Percentiles rank a stretch among this genome's conserved stretches.
phyloP scores from a whole-genome alignment of 2,113 vertebrate species.

The Girardinichthys multiradiatus region DNA sequence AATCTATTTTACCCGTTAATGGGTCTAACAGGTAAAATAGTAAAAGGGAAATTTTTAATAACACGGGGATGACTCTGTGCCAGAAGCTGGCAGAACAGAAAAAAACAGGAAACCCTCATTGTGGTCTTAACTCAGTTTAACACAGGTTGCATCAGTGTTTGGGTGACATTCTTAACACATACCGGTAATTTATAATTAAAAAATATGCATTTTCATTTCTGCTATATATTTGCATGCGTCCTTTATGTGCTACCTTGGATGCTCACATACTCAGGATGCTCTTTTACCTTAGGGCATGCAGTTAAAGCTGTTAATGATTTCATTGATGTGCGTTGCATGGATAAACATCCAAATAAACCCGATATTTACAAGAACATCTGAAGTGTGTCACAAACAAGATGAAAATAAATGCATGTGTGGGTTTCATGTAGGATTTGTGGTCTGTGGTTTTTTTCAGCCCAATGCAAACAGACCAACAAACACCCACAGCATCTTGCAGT shows the following conservation, averaged over 20 bases:
- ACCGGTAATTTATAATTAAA: neutral
- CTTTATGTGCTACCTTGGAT: neutral
- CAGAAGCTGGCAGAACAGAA: neutral
- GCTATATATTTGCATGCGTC: neutral
- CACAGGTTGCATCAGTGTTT: neutral
- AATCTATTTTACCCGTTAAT: too few relatives aligned
- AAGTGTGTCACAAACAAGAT: conserved; percentile 27
- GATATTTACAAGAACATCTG: neutral
- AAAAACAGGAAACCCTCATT: conserved; percentile 2
- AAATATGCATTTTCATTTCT: neutral
- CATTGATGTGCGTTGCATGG: neutral
- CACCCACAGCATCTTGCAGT: neutral
- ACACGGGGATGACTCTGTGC: too few relatives aligned
- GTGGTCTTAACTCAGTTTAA: too few relatives aligned
- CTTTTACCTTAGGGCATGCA: too few relatives aligned
- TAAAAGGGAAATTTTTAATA: too few relatives aligned
- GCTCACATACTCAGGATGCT: too few relatives aligned
- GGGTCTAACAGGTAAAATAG: too few relatives aligned
- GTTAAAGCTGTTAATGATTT: too few relatives aligned
- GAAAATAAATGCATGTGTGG: conserved; percentile 5
- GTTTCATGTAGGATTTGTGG: neutral
- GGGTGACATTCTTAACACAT: too few relatives aligned
- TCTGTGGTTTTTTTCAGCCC: neutral
- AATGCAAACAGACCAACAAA: neutral
- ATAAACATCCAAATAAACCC: neutral